Evolutionary conservation across 2,113 vertebrate species (phyloP).

Genomic region (Sinocyclocheilus anophthalmus): DNA sequence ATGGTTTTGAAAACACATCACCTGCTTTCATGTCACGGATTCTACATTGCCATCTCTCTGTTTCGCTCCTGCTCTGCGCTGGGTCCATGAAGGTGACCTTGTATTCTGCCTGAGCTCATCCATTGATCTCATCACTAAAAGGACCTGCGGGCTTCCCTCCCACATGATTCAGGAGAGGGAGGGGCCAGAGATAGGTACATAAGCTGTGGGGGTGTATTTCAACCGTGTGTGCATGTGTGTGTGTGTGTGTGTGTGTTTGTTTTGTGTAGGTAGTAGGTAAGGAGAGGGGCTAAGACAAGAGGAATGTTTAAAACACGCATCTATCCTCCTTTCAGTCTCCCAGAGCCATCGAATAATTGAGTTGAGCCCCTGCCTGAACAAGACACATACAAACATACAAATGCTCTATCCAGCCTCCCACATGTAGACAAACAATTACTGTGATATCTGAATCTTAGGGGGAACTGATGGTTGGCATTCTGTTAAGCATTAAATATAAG

Average conservation of each 20-base stretch:
- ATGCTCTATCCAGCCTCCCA: no score
- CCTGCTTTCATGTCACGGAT: background rate
- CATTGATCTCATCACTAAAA: slow-evolving; percentile 58
- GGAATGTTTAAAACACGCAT: slow-evolving; percentile 55
- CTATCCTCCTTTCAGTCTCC: slow-evolving; percentile 55
- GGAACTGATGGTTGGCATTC: no score
- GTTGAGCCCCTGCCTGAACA: no score
- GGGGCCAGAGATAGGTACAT: slow-evolving; percentile 49
- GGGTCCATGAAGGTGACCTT: slow-evolving; percentile 64
- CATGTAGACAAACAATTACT: no score
- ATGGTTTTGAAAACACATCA: background rate
- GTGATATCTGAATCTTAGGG: no score
- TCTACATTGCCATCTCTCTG: background rate
- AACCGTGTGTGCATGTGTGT: background rate
- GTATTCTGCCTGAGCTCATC: slow-evolving; percentile 54
- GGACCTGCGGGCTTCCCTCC: slow-evolving; percentile 61
- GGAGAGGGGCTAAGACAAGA: slow-evolving; percentile 29
- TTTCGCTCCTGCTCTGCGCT: background rate
- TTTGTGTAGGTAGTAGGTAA: slow-evolving; percentile 50
- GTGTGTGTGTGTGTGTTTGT: background rate
- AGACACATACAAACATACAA: no score
- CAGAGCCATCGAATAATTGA: slow-evolving; percentile 32
- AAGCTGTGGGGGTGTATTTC: slow-evolving; percentile 53
- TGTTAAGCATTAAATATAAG: no score
- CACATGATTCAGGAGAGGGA: slow-evolving; percentile 51